A percentile compares a stretch with the other conserved stretches of the same genome.
These are phyloP conservation scores for Polymixis lichenea DNA, from an alignment of 2,888 invertebrate genomes.

Conservation along the genomic window DNA sequence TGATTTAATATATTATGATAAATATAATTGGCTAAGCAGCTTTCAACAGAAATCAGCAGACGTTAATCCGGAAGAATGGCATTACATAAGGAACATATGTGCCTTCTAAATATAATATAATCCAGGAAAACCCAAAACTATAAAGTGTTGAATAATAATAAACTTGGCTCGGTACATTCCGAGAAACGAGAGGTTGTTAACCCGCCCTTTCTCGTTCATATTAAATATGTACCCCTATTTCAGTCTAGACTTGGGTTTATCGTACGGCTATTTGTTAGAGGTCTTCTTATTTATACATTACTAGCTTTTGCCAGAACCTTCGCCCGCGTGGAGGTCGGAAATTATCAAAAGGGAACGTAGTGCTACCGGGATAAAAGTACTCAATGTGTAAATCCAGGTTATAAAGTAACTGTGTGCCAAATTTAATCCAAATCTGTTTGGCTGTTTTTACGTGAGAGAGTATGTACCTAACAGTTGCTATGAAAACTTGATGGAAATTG, in stretches of 20 bases:
- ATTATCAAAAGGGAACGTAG: too few relatives aligned
- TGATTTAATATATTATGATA: too few relatives aligned
- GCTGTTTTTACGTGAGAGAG: too few relatives aligned
- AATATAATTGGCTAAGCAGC: too few relatives aligned
- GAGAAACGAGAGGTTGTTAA: conserved; percentile 6
- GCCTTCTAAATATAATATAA: not conserved
- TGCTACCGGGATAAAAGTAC: too few relatives aligned
- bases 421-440: too few relatives aligned
- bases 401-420: too few relatives aligned
- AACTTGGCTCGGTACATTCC: conserved; percentile 1
- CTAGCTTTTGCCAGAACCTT: too few relatives aligned
- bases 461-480: too few relatives aligned
- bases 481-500: too few relatives aligned
- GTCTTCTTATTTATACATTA: not conserved
- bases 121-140: not conserved
- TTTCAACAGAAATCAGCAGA: not conserved
- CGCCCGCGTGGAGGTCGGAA: too few relatives aligned
- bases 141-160: conserved; percentile 5
- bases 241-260: conserved; percentile 36
- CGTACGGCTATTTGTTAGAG: not conserved
- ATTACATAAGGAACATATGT: not conserved
- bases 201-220: conserved; percentile 25
- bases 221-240: conserved; percentile 42
- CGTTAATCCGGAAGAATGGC: not conserved
- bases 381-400: too few relatives aligned